Base-by-base conservation (phyloP, 2,888 invertebrate genomes). In the Falcaria lacertinaria region DNA sequence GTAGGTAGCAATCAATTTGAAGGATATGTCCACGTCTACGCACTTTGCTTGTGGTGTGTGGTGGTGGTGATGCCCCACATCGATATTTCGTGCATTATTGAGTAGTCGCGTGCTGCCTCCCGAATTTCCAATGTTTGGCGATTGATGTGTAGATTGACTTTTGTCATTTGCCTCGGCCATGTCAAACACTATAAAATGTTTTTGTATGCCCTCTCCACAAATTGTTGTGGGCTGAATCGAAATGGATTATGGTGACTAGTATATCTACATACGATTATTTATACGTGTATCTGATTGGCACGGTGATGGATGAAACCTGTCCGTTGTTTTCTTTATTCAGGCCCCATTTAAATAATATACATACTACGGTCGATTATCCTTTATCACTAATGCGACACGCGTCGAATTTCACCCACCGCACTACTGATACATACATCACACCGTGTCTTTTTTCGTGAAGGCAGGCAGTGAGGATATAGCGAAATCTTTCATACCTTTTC, bases 141-240 rank as follows among this genome's bases (percentile, higher is more conserved):
- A 87, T 87, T 87, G 88, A 84, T 86, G 86, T 86, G 81, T 88
- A 88, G 88, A 89, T 89, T 87, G 88, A 88, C 86, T 88, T 88
- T 88, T 87, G 87, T 88, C 89, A 89, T 89, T 88, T 88, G 75
- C 85, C 69, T 80, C 78, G 80, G 69, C 80, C 82, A 84, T 80
- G 86, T 86, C 87, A 85, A 86, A 87, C 69, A 84, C 75, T 28
- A 28, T 84, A 74, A 80, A 88, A 87, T 85, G 82, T 85, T 87
- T 85, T 87, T 82, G 73, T 78, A 76, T 80, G 70, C 74, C 75
- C 76, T 78, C 74, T 76, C 75, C 73, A 78, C 77, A 82, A 88
- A 81, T 85, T 78, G 79, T 77, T 66, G 75, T 73, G 75, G 74
- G 60, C 64, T 66, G 68, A 65, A 66, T 61, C 63, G 72, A 88